These are phyloP conservation scores for Carpatolechia fugitivella DNA, from an alignment of 2,888 invertebrate genomes.

Conservation along the genomic window DNA sequence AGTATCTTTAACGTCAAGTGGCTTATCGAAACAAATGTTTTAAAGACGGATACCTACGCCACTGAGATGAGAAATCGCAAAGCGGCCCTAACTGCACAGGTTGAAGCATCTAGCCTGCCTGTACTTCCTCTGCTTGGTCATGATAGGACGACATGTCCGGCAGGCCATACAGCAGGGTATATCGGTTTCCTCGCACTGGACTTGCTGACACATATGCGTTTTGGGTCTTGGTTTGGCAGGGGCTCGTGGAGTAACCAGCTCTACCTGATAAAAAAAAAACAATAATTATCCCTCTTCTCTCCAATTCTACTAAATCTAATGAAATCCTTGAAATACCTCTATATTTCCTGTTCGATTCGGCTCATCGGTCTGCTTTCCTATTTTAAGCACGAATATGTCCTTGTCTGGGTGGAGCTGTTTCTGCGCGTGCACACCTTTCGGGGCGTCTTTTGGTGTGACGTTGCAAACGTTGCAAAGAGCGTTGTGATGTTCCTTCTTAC, in stretches of 20 bases:
- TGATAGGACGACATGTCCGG: constrained; percentile 42
- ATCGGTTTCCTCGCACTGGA: constrained; percentile 83
- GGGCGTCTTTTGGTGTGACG: constrained; percentile 70
- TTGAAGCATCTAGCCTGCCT: constrained; percentile 1
- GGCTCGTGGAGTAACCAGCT: constrained; percentile 85
- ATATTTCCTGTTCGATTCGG: constrained; percentile 80
- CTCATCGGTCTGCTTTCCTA: constrained; percentile 85
- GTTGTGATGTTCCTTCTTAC: constrained; percentile 47
- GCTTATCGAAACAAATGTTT: too few relatives aligned
- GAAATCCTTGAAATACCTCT: too few relatives aligned
- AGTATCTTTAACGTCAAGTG: too few relatives aligned
- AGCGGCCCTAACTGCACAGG: not conserved
- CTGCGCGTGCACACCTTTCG: constrained; percentile 77
- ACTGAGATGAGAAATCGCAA: too few relatives aligned
- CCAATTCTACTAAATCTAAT: too few relatives aligned
- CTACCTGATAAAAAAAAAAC: constrained; percentile 60
- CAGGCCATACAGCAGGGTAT: constrained; percentile 56
- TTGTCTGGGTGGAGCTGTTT: constrained; percentile 83
- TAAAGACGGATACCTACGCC: too few relatives aligned
- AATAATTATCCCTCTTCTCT: constrained; percentile 74
- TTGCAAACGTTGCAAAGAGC: constrained; percentile 58
- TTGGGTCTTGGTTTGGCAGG: constrained; percentile 78
- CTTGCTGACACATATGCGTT: constrained; percentile 81
- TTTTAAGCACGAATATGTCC: constrained; percentile 85
- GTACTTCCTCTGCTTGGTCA: constrained; percentile 27